Evolutionary conservation across 2,888 invertebrate species (phyloP), one percentile per base, ranked within the genome.

Genomic region (Erynnis tages): DNA sequence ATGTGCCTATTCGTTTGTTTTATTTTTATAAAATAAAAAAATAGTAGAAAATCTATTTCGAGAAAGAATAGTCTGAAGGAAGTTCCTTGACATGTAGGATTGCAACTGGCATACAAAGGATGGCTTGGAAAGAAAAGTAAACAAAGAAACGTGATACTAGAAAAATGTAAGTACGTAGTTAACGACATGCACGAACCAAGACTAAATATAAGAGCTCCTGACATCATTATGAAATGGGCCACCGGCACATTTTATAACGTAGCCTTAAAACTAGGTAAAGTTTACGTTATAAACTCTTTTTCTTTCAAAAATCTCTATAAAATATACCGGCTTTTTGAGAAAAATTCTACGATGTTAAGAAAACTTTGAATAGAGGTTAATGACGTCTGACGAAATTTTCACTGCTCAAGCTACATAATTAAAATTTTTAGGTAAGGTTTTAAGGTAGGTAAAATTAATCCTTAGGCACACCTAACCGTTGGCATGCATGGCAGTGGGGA

Each of bases 221-320:
- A 49, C 49, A 23, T 49, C 49, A 49, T 49, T 49, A 49, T 11
- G 14, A 49, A 49, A 49, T 41, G 32, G 41, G 49, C 25, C 49
- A 49, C 14, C 10, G 34, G 8, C 43, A 27, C 14, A 29, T 30
- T 30, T 43, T 5, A 30, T 7, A 34, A 48, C 41, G 41, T 34
- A 25, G 25, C 41, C n/a, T 49, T 16, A 41, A 40, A 49, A 25
- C 10, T 49, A 41, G 41, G 25, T 8, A 10, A 32, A 49, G 48
- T 38, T 40, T 40, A 40, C 34, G n/a, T 34, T 34, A 34, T 2
- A 16, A 2, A 4, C n/a, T n/a, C n/a, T n/a, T n/a, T n/a, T n/a
- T n/a, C n/a, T n/a, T n/a, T n/a, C n/a, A n/a, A n/a, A n/a, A 32
- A 35, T 16, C 4, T 35, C 17, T 16, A 17, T 10, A 25, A 37